Evolutionary conservation across 2,113 vertebrate species (phyloP), one percentile per base, ranked within the genome.

Genomic region (Dryoscopus gambensis): DNA sequence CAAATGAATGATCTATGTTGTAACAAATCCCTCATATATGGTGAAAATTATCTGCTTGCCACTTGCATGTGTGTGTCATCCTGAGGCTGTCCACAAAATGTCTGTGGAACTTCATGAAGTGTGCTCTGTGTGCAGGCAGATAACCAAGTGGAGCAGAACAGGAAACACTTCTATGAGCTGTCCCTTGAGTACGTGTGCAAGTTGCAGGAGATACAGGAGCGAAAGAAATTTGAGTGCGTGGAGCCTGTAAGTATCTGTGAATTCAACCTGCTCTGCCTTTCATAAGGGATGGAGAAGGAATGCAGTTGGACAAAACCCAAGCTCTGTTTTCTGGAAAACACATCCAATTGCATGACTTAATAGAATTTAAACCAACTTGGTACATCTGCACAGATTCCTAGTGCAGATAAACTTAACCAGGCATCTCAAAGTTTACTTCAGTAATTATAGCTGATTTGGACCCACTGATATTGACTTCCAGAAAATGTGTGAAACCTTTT

Each of bases 171-270:
- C 94, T 99, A 99, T 75, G 99, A 99, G 87, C 98, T 99, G 84
- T 99, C 99, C 52, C 98, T 99, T 1, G 99, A 99, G 87, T 99
- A 99, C 5, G 99, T 99, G 8, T 99, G 99, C 97, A 99, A 99
- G 92, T 95, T 99, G 83, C 99, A 99, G 97, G 99, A 99, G 95
- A 99, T 99, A 95, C 99, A 99, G 96, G 99, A 99, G 95, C 97
- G 99, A 82, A 99, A 99, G 98, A 99, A 99, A 96, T 99, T 99
- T 97, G 99, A 99, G 84, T 99, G 99, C 90, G 99, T 99, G 94
- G 99, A 99, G 83, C 99, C 99, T 65, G 99, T 99, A 96, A 99
- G 99, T 98, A 96, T 39, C 8, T 3, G 14, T 44, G 56, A 86
- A 55, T 86, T 74, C 63, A 70, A 11, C 20, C 70, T 57, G 4